Evolutionary conservation across 2,888 invertebrate species (phyloP).

Genomic region (Prosapia bicincta): DNA sequence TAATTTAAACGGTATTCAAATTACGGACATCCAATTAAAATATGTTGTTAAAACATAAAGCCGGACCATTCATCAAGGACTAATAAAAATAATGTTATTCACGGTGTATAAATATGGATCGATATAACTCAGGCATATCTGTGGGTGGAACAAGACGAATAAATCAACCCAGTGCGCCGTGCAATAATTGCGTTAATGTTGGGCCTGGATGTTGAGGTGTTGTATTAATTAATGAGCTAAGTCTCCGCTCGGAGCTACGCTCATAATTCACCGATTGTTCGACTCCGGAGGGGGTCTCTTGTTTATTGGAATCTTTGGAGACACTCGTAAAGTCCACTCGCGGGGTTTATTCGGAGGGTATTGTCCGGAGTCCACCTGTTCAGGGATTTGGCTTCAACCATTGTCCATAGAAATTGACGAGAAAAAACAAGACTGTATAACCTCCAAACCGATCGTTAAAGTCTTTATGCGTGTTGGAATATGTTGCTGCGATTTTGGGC

Average conservation of each 20-base stretch:
- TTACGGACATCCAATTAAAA: not conserved
- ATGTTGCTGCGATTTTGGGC: too few relatives aligned
- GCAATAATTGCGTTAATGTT: not conserved
- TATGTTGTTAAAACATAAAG: not conserved
- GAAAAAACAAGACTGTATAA: not conserved
- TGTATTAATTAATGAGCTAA: not conserved
- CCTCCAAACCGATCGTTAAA: too few relatives aligned
- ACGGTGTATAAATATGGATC: not conserved
- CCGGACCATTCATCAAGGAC: not conserved
- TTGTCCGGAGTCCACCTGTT: not conserved
- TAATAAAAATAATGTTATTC: not conserved
- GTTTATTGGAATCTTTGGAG: not conserved
- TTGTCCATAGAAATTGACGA: not conserved
- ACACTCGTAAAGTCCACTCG: not conserved
- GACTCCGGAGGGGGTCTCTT: slow-evolving; percentile 12
- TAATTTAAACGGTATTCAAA: not conserved
- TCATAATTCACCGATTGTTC: slow-evolving; percentile 26
- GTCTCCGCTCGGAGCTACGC: not conserved
- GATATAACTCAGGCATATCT: not conserved
- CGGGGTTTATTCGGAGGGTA: not conserved
- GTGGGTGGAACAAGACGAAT: not conserved
- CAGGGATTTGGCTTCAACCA: not conserved
- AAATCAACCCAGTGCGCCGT: not conserved
- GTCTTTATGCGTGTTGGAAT: too few relatives aligned
- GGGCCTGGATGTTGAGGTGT: not conserved